A percentile compares a stretch with the other conserved stretches of the same genome.
Evolutionary conservation across 64 coral and sea anemone genomes (phyloP).

Genomic region (Montipora efflorescens): DNA sequence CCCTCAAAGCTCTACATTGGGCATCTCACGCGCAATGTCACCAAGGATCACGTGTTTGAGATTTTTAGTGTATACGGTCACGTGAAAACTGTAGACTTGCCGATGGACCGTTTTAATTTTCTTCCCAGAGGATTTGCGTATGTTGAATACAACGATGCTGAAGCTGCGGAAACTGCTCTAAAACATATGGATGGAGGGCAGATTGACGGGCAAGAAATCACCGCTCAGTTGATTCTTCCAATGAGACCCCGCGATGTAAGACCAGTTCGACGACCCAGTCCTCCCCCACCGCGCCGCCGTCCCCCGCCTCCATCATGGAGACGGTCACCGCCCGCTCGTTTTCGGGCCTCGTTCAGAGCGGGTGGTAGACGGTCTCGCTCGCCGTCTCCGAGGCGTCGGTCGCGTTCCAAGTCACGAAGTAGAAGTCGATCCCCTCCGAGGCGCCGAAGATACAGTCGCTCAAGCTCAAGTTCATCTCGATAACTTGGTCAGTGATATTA

Average conservation of each 20-base stretch:
- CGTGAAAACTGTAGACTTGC: constrained; percentile 92
- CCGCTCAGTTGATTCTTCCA: constrained; percentile 83
- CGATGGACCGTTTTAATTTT: constrained; percentile 88
- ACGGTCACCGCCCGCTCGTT: constrained; percentile 82
- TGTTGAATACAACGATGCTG: constrained; percentile 89
- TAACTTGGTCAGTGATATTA: neutral
- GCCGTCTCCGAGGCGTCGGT: constrained; percentile 75
- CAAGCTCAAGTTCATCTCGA: constrained; percentile 88
- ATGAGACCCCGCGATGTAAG: constrained; percentile 72
- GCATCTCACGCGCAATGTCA: constrained; percentile 93
- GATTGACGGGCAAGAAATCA: constrained; percentile 95
- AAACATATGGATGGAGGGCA: constrained; percentile 99
- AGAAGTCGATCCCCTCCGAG: constrained; percentile 84
- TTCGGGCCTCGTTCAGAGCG: constrained; percentile 69
- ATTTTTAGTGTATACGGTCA: constrained; percentile 98
- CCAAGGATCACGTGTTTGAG: constrained; percentile 95
- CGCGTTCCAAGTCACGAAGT: constrained; percentile 82
- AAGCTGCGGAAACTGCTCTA: constrained; percentile 87
- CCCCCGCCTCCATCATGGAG: constrained; percentile 68
- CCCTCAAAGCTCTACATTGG: constrained; percentile 87
- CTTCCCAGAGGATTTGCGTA: constrained; percentile 94
- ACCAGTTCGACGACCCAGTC: constrained; percentile 76
- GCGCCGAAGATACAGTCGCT: constrained; percentile 84
- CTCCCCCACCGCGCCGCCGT: constrained; percentile 68
- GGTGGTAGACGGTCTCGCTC: constrained; percentile 84